Percentiles rank a stretch among this genome's conserved stretches.
Evolutionary conservation across 2,797 vertebrate genomes (phyloP).

Genomic region (Malurus splendens): DNA sequence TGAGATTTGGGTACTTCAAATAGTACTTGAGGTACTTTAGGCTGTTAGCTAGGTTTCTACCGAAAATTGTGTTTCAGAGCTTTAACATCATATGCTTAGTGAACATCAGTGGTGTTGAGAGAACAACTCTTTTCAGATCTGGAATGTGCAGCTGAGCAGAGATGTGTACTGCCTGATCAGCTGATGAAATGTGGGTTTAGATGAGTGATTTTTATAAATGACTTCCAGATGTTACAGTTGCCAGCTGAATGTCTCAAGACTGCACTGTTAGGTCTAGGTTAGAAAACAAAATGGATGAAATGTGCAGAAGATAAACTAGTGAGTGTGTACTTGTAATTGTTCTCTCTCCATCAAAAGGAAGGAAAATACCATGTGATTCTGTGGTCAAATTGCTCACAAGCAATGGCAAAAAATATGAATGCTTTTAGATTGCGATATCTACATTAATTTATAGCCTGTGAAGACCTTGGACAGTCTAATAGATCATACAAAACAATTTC

Average conservation of each 20-base stretch:
- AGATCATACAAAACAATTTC: not conserved
- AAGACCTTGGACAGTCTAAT: not conserved
- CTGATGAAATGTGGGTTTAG: constrained; percentile 15
- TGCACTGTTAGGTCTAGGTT: not conserved
- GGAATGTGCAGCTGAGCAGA: constrained; percentile 7
- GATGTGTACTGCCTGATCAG: not conserved
- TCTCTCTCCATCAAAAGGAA: not conserved
- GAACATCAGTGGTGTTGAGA: not conserved
- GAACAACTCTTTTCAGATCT: not conserved
- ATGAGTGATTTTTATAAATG: constrained; percentile 1
- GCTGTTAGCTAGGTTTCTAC: not conserved
- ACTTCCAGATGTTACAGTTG: constrained; percentile 11
- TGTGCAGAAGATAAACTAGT: not conserved
- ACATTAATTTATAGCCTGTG: not conserved
- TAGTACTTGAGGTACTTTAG: not conserved
- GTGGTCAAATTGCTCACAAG: not conserved
- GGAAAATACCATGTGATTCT: rapidly evolving
- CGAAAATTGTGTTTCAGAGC: not conserved
- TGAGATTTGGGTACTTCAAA: not conserved
- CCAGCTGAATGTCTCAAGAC: not conserved
- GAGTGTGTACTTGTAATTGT: not conserved
- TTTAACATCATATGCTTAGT: not conserved
- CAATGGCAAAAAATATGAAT: not conserved
- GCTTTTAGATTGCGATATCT: not conserved
- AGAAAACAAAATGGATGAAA: constrained; percentile 1